These are phyloP conservation scores for Nesoenas mayeri DNA, from an alignment of 2,113 vertebrate genomes.

Conservation along the genomic window DNA sequence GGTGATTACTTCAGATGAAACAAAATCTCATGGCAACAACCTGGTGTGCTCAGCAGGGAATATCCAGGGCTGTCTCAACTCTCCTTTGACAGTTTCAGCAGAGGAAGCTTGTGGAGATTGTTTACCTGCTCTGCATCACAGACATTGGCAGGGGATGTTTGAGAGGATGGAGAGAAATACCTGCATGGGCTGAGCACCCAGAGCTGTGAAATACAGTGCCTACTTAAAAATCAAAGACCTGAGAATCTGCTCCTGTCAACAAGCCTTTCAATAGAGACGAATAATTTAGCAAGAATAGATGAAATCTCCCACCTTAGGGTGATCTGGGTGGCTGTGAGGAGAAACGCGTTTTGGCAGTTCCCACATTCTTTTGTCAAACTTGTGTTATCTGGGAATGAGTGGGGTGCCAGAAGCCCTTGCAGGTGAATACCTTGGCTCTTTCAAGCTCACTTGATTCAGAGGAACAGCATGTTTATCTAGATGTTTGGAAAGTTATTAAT, in stretches of 20 bases:
- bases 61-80: neutral
- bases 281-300: slow-evolving; percentile 28
- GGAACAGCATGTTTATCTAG: slow-evolving; percentile 71
- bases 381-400: slow-evolving; percentile 67
- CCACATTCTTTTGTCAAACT: slow-evolving; percentile 63
- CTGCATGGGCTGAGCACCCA: neutral
- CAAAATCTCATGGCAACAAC: neutral
- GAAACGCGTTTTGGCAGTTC: slow-evolving; percentile 55
- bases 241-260: slow-evolving; percentile 10
- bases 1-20: slow-evolving; percentile 24
- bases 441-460: slow-evolving; percentile 71
- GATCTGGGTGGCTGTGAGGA: slow-evolving; percentile 21
- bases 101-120: neutral
- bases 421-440: slow-evolving; percentile 77
- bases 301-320: slow-evolving; percentile 43
- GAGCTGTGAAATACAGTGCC: neutral
- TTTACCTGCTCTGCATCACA: neutral
- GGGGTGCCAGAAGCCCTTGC: slow-evolving; percentile 72
- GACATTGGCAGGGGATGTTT: neutral
- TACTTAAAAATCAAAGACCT: slow-evolving; percentile 2
- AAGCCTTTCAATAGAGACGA: neutral
- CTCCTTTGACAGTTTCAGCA: neutral
- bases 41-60: neutral
- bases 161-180: neutral
- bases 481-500: slow-evolving; percentile 73